Evolutionary conservation across 1,140 invertebrate genomes (phyloP), one percentile per base, ranked within the genome.

Genomic region (Calycopis cecrops): DNA sequence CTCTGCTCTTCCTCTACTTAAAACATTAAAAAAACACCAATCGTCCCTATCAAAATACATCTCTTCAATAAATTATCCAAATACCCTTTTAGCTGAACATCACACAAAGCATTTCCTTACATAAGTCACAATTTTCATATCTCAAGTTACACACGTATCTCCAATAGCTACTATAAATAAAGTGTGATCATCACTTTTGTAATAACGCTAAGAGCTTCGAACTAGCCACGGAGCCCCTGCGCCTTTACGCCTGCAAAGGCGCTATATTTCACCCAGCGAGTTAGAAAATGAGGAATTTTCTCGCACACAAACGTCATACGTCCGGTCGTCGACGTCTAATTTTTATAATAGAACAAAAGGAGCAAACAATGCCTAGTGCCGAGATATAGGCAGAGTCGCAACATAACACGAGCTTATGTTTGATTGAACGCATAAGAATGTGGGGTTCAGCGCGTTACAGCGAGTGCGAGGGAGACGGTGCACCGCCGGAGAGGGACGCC

Each of bases 391-490:
- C 64, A 66, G 69, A 70, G 59, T 59, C 69, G 65, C 67, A 65
- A 63, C 68, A 66, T 65, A 69, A 69, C 63, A 63, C 65, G 62
- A 77, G 71, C 70, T 79, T 76, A 76, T 73, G 70, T 80, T 81
- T 86, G 82, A 84, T 84, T 83, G 82, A 82, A 85, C 69, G 79
- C 79, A 76, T 79, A 82, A 85, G 79, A 83, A 80, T 85, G 79
- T 76, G 66, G 67, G 67, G 69, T 73, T 69, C 64, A 60, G 68
- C 66, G 63, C 62, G 65, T 55, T 63, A 60, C 51, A 63, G 65
- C 59, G 61, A 55, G 70, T 52, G 58, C 35, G 74, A 77, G 52
- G 47, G 67, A 62, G 65, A 73, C 18, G 37, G 56, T 38, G 11
- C 53, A 33, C 50, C 35, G 64, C 35, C 55, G 44, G 69, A 83